These are phyloP conservation scores for Vireo altiloquus DNA, from an alignment of 2,113 vertebrate species.

Conservation along the genomic window DNA sequence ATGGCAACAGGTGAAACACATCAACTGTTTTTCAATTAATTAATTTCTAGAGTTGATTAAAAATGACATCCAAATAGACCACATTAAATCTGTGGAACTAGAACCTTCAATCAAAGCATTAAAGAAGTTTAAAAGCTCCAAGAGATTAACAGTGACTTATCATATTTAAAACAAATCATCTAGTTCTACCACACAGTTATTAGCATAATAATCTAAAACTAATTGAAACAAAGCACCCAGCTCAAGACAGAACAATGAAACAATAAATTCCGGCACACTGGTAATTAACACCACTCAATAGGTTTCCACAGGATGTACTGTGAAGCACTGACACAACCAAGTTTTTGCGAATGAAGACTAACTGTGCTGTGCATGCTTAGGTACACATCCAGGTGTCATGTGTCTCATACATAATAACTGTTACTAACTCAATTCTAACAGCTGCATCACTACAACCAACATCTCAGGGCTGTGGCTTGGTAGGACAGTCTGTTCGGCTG, in stretches of 20 bases:
- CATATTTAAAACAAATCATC: neutral
- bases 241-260: neutral
- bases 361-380: rapidly evolving
- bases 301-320: rapidly evolving
- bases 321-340: neutral
- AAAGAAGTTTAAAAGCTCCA: neutral
- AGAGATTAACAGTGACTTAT: neutral
- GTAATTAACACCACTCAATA: rapidly evolving
- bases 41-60: neutral
- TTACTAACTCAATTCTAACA: neutral
- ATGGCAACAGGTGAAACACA: neutral
- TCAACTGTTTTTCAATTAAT: neutral
- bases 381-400: rapidly evolving
- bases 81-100: neutral
- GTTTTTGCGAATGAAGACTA: neutral
- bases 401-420: rapidly evolving
- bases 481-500: rapidly evolving
- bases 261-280: no score
- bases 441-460: neutral
- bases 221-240: neutral
- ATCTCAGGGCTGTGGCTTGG: rapidly evolving
- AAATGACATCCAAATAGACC: neutral
- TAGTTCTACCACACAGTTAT: neutral
- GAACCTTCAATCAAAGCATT: neutral
- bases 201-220: neutral